A percentile compares a stretch with the other conserved stretches of the same genome.
phyloP scores from a whole-genome alignment of 2,113 vertebrate species.

The Microtus oregoni region DNA sequence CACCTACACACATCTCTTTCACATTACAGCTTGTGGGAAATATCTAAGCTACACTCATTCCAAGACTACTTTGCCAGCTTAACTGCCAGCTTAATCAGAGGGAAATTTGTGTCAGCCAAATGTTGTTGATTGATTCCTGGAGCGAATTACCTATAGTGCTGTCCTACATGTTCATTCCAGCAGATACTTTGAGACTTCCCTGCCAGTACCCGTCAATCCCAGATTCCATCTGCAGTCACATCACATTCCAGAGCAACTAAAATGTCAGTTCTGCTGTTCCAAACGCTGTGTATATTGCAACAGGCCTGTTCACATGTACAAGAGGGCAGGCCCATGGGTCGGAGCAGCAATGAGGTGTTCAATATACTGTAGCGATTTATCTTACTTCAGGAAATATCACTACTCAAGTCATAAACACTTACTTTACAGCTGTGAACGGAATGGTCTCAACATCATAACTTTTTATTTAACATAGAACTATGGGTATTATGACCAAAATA shows the following conservation, averaged over 20 bases:
- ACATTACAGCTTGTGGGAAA: background rate
- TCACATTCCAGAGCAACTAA: background rate
- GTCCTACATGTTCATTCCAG: no score
- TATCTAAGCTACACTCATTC: background rate
- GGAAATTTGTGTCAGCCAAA: background rate
- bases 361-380: background rate
- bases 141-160: background rate
- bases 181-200: background rate
- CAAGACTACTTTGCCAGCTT: background rate
- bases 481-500: background rate
- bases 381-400: slow-evolving; percentile 34
- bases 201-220: background rate
- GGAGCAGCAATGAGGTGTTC: background rate
- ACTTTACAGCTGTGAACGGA: background rate
- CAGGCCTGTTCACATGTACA: background rate
- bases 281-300: background rate
- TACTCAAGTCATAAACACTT: background rate
- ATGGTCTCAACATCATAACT: background rate
- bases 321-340: background rate
- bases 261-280: background rate
- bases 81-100: background rate
- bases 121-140: background rate
- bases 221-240: background rate
- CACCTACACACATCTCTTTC: background rate
- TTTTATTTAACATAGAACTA: slow-evolving; percentile 41